Conservation (phyloP, 2,113 vertebrate genomes). For the Vulpes ferrilata region DNA sequence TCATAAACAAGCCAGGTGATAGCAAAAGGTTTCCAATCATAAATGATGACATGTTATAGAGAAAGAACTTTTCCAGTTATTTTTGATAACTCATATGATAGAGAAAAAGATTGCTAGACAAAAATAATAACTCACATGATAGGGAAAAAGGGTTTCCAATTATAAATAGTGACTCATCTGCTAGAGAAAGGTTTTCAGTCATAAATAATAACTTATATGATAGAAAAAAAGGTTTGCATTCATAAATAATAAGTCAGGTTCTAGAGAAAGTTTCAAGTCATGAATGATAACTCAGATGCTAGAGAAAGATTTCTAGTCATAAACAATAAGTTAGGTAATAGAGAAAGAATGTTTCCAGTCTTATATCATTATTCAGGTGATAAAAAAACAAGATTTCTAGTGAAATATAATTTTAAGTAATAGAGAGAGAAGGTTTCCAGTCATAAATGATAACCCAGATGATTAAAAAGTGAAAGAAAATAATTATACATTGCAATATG, state of each 20-base stretch:
- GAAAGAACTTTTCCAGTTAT: background rate
- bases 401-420: background rate
- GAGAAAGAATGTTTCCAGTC: background rate
- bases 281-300: background rate
- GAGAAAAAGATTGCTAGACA: background rate
- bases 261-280: background rate
- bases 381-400: background rate
- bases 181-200: background rate
- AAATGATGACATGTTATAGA: background rate
- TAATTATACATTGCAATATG: background rate
- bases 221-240: background rate
- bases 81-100: background rate
- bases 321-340: background rate
- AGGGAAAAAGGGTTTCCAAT: background rate
- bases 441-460: background rate
- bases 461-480: background rate
- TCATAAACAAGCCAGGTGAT: background rate
- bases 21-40: background rate
- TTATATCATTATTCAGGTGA: background rate
- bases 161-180: background rate
- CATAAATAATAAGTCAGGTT: background rate
- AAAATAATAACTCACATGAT: background rate
- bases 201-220: background rate
- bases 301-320: background rate
- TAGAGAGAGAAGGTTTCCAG: background rate